phyloP scores from a whole-genome alignment of 2,113 vertebrate species.

The Sciurus niger region DNA sequence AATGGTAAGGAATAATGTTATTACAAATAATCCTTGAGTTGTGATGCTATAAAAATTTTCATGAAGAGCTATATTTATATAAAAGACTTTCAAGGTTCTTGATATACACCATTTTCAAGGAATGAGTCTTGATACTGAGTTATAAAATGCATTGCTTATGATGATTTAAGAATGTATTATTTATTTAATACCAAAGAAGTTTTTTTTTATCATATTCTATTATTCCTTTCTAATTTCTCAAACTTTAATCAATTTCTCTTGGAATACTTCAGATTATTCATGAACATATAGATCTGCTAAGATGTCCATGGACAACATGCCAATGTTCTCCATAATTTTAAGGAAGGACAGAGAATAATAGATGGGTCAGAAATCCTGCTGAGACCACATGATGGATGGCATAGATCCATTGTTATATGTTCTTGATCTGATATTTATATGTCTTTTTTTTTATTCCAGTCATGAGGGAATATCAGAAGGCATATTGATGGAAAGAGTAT shows the following conservation, averaged over 20 bases:
- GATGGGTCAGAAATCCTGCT: background rate
- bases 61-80: background rate
- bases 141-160: background rate
- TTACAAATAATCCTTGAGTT: background rate
- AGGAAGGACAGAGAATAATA: background rate
- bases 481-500: background rate
- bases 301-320: background rate
- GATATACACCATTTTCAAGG: slow-evolving; percentile 16
- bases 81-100: slow-evolving; percentile 11
- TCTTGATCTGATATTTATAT: background rate
- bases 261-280: background rate
- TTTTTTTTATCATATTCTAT: background rate
- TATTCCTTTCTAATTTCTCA: slow-evolving; percentile 45
- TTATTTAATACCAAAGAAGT: background rate
- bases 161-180: background rate
- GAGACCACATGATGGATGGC: background rate
- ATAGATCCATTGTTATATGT: too few relatives aligned
- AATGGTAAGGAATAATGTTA: background rate
- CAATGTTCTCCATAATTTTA: background rate
- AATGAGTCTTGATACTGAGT: background rate
- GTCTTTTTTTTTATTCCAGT: background rate
- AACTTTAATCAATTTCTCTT: background rate
- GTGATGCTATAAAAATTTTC: background rate
- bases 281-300: background rate
- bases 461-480: background rate